Evolutionary conservation across 2,888 invertebrate species (phyloP), one percentile per base, ranked within the genome.

Genomic region (Drosophila koepferae): DNA sequence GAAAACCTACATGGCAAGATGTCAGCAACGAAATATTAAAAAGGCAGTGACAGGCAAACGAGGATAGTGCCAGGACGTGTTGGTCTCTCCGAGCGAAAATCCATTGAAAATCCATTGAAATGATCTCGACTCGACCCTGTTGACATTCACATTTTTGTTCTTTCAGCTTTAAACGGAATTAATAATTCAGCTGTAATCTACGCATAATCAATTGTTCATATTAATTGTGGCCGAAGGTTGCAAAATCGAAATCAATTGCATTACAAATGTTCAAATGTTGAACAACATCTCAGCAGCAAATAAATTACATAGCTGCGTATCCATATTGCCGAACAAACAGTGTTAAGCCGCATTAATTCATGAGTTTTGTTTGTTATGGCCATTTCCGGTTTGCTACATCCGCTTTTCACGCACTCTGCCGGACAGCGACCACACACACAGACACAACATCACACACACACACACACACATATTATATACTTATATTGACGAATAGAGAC

Each of bases 21-120:
- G 86, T 90, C 90, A 86, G 76, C 89, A 73, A 71, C 51, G 65
- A 88, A 80, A 75, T 74, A 82, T 82, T 82, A 77, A 85, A 90
- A 80, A 86, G 75, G 56, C 53, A 56, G 28, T 77, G 77, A 85
- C 74, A 77, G 66, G 36, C 73, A 65, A 77, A 64, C 69, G 41
- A 68, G 70, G 56, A 77, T 66, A 74, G 69, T 69, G 43, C 49
- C 69, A 66, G 43, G 43, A 48, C 49, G 56, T 64, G 44, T 74
- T 77, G 68, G 44, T 61, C n/a, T 36, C 18, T 44, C 71, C 5
- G 16, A 34, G 10, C 31, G 31, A 34, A 12, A 56, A 23, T 28
- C 34, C 44, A 43, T 36, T 51, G 10, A n/a, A 48, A 59, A 54
- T 23, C 23, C 28, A 34, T 53, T 23, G 23, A 12, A 44, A 55